Percentiles rank a stretch among this genome's conserved stretches.
phyloP scores from a whole-genome alignment of 2,888 invertebrate species.

The Drosophila anomalipes region DNA sequence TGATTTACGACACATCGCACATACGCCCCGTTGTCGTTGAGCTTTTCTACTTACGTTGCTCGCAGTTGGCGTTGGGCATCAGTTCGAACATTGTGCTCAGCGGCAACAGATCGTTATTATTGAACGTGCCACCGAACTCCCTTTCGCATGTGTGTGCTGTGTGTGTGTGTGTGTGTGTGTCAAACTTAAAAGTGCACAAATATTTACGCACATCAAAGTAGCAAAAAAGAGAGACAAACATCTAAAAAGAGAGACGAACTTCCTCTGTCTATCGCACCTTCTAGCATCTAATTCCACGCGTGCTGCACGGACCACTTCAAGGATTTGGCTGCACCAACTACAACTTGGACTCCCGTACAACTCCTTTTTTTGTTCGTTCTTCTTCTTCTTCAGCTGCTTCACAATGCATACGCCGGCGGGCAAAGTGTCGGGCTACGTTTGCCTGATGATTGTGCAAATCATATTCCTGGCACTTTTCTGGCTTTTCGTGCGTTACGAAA shows the following conservation, averaged over 20 bases:
- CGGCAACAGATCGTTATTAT: constrained; percentile 66
- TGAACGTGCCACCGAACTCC: background rate
- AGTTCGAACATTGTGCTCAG: constrained; percentile 73
- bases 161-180: constrained; percentile 15
- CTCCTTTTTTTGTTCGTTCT: constrained; percentile 1
- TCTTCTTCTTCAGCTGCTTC: constrained; percentile 14
- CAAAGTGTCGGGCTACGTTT: constrained; percentile 85
- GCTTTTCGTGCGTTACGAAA: constrained; percentile 86
- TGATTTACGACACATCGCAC: constrained; percentile 70
- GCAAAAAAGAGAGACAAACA: background rate
- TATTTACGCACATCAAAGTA: constrained; percentile 45
- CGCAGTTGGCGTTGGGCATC: constrained; percentile 61
- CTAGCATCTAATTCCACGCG: constrained; percentile 68
- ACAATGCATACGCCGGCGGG: constrained; percentile 83
- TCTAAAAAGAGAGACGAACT: constrained; percentile 20
- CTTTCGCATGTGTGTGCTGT: constrained; percentile 5
- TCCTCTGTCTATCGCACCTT: constrained; percentile 63
- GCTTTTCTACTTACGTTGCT: constrained; percentile 68
- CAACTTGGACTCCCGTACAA: constrained; percentile 27
- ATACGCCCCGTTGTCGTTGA: constrained; percentile 76
- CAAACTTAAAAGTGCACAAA: constrained; percentile 46
- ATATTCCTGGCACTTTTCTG: constrained; percentile 86
- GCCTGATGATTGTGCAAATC: constrained; percentile 86
- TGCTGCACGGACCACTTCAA: constrained; percentile 63
- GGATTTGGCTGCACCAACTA: constrained; percentile 60